Evolutionary conservation across 2,113 vertebrate genomes (phyloP).

Genomic region (Coptodon rendalli): DNA sequence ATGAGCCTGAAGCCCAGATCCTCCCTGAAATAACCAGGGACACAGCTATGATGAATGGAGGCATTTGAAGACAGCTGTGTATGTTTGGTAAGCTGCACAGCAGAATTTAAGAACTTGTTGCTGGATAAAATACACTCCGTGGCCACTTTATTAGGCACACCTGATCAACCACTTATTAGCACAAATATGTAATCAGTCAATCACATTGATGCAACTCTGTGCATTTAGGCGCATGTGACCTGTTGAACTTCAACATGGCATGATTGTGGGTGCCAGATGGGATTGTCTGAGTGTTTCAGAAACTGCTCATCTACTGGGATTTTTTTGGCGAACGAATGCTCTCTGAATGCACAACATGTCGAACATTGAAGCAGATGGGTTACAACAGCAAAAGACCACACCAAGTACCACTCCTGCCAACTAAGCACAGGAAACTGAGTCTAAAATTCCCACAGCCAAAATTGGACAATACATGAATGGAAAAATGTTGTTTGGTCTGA

Average conservation of each 20-base stretch:
- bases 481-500: background rate
- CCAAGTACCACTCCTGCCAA: background rate
- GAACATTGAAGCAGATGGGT: background rate
- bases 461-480: background rate
- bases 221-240: background rate
- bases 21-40: slow-evolving; percentile 70
- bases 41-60: background rate
- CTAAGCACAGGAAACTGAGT: background rate
- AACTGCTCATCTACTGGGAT: background rate
- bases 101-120: background rate
- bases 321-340: background rate
- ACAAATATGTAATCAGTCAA: background rate
- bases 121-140: background rate
- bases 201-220: background rate
- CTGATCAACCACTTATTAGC: background rate
- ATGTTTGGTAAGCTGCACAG: background rate
- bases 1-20: slow-evolving; percentile 95
- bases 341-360: background rate
- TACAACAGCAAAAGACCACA: background rate
- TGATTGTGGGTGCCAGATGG: background rate
- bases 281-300: fast-evolving
- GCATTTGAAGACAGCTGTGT: background rate
- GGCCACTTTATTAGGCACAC: background rate
- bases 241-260: background rate
- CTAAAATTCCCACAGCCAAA: background rate